Evolutionary conservation across 1,140 invertebrate genomes (phyloP).

Genomic region (Neuroterus valhalla): DNA sequence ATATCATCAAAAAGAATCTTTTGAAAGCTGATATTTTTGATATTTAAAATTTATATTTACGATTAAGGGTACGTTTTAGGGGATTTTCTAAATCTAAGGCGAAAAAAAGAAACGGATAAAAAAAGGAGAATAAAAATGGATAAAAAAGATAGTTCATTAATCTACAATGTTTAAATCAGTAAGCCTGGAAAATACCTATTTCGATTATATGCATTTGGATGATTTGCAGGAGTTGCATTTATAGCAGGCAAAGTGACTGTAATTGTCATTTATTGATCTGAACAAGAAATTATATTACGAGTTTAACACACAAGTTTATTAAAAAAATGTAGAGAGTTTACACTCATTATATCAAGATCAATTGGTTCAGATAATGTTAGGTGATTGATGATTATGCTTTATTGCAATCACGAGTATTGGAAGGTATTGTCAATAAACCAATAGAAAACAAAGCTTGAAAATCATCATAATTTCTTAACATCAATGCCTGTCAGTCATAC

Average conservation of each 20-base stretch:
- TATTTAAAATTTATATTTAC: too few relatives aligned
- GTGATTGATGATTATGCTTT: background rate
- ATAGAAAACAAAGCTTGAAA: too few relatives aligned
- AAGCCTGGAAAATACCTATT: slow-evolving; percentile 3
- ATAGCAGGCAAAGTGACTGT: background rate
- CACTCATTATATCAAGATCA: background rate
- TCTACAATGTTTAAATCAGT: background rate
- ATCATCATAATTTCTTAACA: too few relatives aligned
- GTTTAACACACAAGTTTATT: slow-evolving; percentile 4
- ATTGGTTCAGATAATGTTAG: slow-evolving; percentile 16
- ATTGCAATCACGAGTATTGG: background rate
- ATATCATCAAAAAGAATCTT: too few relatives aligned
- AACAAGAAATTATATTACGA: background rate
- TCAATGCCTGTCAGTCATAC: too few relatives aligned
- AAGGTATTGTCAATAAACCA: too few relatives aligned
- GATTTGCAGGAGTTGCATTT: slow-evolving; percentile 16
- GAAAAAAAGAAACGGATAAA: too few relatives aligned
- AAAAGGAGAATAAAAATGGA: too few relatives aligned
- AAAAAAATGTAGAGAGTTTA: background rate
- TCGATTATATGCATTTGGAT: slow-evolving; percentile 5
- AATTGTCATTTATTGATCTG: slow-evolving; percentile 13
- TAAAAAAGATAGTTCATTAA: slow-evolving; percentile 16
- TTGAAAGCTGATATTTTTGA: too few relatives aligned
- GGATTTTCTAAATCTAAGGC: too few relatives aligned
- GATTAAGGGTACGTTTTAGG: too few relatives aligned